A percentile compares a stretch with the other conserved stretches of the same genome.
phyloP scores from a whole-genome alignment of 2,797 vertebrate genomes.

The Distichodus sexfasciatus region DNA sequence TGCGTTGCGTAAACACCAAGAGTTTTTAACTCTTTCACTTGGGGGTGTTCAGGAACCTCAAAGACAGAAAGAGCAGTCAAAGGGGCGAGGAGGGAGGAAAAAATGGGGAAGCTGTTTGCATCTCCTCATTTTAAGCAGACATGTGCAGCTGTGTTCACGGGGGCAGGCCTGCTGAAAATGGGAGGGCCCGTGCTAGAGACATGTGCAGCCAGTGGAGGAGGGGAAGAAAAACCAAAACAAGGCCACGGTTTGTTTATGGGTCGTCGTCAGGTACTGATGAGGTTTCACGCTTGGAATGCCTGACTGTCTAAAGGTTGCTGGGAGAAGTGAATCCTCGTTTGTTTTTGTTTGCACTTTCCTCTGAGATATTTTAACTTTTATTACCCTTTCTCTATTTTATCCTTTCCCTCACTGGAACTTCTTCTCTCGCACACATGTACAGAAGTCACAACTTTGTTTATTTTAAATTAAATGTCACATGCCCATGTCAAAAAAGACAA shows the following conservation, averaged over 20 bases:
- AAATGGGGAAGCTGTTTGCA: neutral
- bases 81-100: too few relatives aligned
- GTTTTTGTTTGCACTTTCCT: conserved; percentile 36
- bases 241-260: conserved; percentile 48
- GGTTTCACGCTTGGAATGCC: conserved; percentile 49
- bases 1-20: neutral
- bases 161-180: conserved; percentile 1
- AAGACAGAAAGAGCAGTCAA: too few relatives aligned
- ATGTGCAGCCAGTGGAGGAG: conserved; percentile 25
- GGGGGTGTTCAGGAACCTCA: neutral
- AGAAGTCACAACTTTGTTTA: neutral
- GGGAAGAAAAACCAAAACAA: conserved; percentile 51
- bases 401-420: neutral
- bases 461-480: neutral
- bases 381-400: neutral
- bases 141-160: conserved; percentile 4
- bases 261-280: conserved; percentile 44
- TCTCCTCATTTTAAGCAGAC: conserved; percentile 19
- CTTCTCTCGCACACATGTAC: neutral
- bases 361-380: neutral
- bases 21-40: conserved; percentile 17
- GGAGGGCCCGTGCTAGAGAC: conserved; percentile 14
- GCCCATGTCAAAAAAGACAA: neutral
- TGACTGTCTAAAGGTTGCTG: conserved; percentile 46
- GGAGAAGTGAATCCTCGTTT: conserved; percentile 38